Conservation (phyloP, 2,888 invertebrate species). For the Macrostomum cliftonense region DNA sequence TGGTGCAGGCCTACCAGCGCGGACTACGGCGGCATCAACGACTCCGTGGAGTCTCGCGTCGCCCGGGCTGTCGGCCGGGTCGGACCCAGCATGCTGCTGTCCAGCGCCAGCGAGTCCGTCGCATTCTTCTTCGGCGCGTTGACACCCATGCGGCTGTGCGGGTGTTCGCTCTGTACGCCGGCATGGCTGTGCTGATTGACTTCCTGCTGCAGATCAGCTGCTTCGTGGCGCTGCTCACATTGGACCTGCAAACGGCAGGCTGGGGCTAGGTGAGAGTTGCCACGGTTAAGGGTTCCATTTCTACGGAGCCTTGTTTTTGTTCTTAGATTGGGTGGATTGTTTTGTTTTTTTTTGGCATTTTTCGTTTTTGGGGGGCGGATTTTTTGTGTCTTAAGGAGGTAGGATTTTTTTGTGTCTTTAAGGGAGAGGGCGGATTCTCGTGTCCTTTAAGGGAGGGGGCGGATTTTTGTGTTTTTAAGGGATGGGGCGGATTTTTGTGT, state of each 20-base stretch:
- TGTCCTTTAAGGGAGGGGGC: too few relatives aligned
- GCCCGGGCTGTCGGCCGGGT: constrained; percentile 75
- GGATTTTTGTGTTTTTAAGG: too few relatives aligned
- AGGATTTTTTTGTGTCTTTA: too few relatives aligned
- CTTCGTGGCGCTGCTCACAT: constrained; percentile 71
- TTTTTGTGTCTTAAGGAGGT: too few relatives aligned
- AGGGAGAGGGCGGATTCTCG: too few relatives aligned
- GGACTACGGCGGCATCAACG: constrained; percentile 54
- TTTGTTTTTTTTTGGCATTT: too few relatives aligned
- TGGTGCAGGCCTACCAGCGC: constrained; percentile 62
- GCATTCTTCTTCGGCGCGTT: constrained; percentile 86
- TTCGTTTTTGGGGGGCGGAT: too few relatives aligned
- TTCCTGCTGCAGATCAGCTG: constrained; percentile 86
- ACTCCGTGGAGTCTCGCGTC: constrained; percentile 69
- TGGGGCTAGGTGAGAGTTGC: too few relatives aligned
- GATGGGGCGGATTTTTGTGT: too few relatives aligned
- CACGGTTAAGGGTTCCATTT: too few relatives aligned
- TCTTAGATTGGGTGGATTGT: too few relatives aligned
- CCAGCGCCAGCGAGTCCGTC: constrained; percentile 75
- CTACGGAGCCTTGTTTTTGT: too few relatives aligned
- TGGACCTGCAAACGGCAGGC: constrained; percentile 61
- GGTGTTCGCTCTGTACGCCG: constrained; percentile 89
- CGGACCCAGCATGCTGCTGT: constrained; percentile 86
- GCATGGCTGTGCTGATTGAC: constrained; percentile 80
- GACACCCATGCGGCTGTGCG: constrained; percentile 87